Evolutionary conservation across 2,113 vertebrate species (phyloP).

Genomic region (Tricholaema leucomelas): DNA sequence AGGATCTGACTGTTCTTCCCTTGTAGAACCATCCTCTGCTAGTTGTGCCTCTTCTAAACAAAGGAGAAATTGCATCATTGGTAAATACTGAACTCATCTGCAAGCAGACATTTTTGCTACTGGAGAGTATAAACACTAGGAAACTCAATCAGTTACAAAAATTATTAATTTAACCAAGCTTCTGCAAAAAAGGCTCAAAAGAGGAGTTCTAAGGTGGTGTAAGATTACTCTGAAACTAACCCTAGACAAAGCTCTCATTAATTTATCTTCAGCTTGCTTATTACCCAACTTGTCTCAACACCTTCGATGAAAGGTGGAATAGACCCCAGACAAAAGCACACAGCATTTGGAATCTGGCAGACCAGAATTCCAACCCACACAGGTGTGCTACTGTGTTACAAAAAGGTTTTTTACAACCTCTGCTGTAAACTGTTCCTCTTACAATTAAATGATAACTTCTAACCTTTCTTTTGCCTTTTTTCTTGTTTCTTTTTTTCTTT

Average conservation of each 20-base stretch:
- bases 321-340: background rate
- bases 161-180: background rate
- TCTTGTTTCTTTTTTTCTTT: conserved; percentile 77
- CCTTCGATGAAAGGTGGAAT: background rate
- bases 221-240: background rate
- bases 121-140: background rate
- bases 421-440: background rate
- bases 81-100: background rate
- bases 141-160: background rate
- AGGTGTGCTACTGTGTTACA: background rate
- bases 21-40: conserved; percentile 26
- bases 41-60: conserved; percentile 47
- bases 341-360: background rate
- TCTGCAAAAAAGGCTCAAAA: background rate
- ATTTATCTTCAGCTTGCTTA: background rate
- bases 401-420: background rate
- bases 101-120: background rate
- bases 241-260: background rate
- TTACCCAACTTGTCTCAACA: background rate
- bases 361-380: background rate
- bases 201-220: background rate
- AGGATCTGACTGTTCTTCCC: conserved; percentile 41
- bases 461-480: conserved; percentile 79
- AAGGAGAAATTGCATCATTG: background rate
- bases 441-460: background rate